phyloP scores from a whole-genome alignment of 2,797 vertebrate species.

The Platyrinchus mystaceus region DNA sequence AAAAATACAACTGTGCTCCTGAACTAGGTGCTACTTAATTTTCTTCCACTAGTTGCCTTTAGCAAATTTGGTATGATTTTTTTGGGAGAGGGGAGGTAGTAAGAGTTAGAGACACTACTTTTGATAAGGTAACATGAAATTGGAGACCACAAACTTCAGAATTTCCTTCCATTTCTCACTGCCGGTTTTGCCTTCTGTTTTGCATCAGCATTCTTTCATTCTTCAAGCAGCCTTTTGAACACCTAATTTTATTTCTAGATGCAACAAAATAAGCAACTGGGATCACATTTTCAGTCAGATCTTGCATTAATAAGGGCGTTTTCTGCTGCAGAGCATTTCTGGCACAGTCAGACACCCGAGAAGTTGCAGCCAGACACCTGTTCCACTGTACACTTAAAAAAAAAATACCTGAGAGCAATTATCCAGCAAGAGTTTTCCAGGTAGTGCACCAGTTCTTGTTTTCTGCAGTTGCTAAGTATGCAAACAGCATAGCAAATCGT shows the following conservation, averaged over 20 bases:
- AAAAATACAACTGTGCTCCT: background rate
- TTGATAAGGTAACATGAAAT: background rate
- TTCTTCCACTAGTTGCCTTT: background rate
- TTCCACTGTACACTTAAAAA: background rate
- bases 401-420: background rate
- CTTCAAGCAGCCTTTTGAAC: background rate
- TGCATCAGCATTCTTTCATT: background rate
- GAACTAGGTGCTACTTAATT: background rate
- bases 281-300: background rate
- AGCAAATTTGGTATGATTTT: background rate
- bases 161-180: background rate
- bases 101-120: background rate
- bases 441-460: background rate
- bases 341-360: background rate
- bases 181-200: background rate
- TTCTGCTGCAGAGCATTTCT: background rate
- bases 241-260: background rate
- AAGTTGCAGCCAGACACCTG: background rate
- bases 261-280: background rate
- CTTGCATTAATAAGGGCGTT: background rate
- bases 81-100: background rate
- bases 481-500: background rate
- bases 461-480: background rate
- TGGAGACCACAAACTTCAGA: background rate
- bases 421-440: background rate